Evolutionary conservation across 2,888 invertebrate genomes (phyloP), one percentile per base, ranked within the genome.

Genomic region (Leucophenga montana): DNA sequence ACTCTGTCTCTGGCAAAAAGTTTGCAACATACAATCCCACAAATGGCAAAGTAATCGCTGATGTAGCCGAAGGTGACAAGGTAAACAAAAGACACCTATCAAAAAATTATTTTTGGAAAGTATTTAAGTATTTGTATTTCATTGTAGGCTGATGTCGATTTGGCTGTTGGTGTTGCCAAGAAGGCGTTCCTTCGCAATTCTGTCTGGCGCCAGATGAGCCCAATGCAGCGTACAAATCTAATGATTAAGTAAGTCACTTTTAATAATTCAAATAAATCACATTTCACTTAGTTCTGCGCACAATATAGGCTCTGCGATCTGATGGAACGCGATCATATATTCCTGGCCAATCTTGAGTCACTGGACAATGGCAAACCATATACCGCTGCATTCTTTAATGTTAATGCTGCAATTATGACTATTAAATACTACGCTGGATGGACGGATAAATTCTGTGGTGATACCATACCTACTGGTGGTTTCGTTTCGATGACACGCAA

Each of bases 11-110:
- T 85, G 95, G 95, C 67, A 96, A 96, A 88, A 96, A 93, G 2
- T 99, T 97, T 89, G 90, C 93, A 22, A 95, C 95, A 4, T 87
- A 95, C 78, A 97, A 98, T 88, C 97, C 98, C 62, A 90, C 93
- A 22, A 95, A 92, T 80, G 95, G 93, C 73, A 89, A 92, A 80
- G 92, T 92, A 77, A 95, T 97, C 79, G 88, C 90, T 13, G 91
- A 95, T 82, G 92, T 97, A 62, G 92, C 95, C 67, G 97, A 96
- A 90, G 97, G 93, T 70, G 95, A 95, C 87, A 94, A 95, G 92
- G 95, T 94, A 90, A 86, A 75, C 53, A 3, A 9, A 56, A 22
- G 22, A n/a, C 4, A 61, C 31, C 31, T 31, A 4, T 27, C 27
- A 27, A 2, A 27, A n/a, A n/a, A n/a, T n/a, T 27, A 27, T 27